A percentile compares a stretch with the other conserved stretches of the same genome.
Evolutionary conservation across 2,888 invertebrate species (phyloP).

Genomic region (Disparrhopalites patrizii): DNA sequence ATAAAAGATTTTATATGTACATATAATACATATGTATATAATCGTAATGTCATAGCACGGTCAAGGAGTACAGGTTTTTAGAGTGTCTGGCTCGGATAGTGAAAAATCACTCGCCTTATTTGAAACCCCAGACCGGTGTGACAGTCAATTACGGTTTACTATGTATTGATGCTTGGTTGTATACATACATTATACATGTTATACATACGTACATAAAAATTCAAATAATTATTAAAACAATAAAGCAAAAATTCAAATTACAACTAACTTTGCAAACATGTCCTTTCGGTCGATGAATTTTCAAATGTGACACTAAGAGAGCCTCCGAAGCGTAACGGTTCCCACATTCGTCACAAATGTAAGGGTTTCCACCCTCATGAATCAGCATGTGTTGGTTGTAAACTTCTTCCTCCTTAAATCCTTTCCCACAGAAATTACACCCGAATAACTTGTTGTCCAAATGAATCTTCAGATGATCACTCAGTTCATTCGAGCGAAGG

Average conservation of each 20-base stretch:
- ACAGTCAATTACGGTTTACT: no score
- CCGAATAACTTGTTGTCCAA: slow-evolving; percentile 13
- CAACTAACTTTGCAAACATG: slow-evolving; percentile 30
- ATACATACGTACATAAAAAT: no score
- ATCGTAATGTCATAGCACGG: no score
- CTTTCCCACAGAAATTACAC: slow-evolving; percentile 28
- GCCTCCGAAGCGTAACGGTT: slow-evolving; percentile 26
- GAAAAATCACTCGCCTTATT: no score
- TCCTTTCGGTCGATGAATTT: slow-evolving; percentile 31
- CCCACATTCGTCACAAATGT: slow-evolving; percentile 31
- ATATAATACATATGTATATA: neutral
- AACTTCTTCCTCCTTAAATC: neutral
- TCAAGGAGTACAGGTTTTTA: no score
- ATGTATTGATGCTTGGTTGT: no score
- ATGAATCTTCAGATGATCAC: slow-evolving; percentile 31
- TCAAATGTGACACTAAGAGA: slow-evolving; percentile 30
- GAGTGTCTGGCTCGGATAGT: no score
- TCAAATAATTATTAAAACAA: no score
- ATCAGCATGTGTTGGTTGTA: slow-evolving; percentile 14
- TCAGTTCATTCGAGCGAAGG: slow-evolving; percentile 27
- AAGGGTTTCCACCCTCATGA: slow-evolving; percentile 30
- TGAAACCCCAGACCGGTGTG: no score
- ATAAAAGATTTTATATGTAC: no score
- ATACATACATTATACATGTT: no score
- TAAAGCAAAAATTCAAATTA: neutral